Conservation (phyloP, 2,888 invertebrate species). For the Hypolimnas misippus region DNA sequence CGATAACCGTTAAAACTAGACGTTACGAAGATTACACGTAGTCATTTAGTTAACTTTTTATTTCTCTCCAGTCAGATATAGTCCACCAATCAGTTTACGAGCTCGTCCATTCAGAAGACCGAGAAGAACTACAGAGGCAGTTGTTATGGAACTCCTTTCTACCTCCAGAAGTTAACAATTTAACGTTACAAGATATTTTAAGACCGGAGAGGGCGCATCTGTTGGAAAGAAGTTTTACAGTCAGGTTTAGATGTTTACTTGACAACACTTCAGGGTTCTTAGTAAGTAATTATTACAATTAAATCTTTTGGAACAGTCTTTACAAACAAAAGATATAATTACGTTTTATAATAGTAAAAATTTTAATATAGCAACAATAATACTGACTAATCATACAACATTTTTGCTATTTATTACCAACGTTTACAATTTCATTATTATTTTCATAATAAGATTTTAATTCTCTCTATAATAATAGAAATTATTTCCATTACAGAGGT, state of each 20-base stretch:
- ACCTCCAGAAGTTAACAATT: constrained; percentile 89
- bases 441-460: no score
- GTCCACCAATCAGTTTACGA: constrained; percentile 99
- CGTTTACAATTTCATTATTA: no score
- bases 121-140: constrained; percentile 98
- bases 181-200: constrained; percentile 93
- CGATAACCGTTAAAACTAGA: not conserved
- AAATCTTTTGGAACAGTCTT: not conserved
- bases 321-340: no score
- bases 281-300: constrained; percentile 83
- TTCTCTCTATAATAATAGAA: constrained; percentile 22
- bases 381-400: no score
- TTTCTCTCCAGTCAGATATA: constrained; percentile 95
- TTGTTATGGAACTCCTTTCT: constrained; percentile 97
- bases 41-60: not conserved
- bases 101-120: constrained; percentile 98
- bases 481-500: constrained; percentile 85
- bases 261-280: constrained; percentile 99
- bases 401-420: no score
- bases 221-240: constrained; percentile 98
- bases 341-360: no score
- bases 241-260: constrained; percentile 98
- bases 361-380: no score
- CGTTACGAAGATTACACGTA: not conserved
- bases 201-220: constrained; percentile 94